Base-by-base conservation (phyloP, 1,140 invertebrate species). In the Cyclina sinensis region DNA sequence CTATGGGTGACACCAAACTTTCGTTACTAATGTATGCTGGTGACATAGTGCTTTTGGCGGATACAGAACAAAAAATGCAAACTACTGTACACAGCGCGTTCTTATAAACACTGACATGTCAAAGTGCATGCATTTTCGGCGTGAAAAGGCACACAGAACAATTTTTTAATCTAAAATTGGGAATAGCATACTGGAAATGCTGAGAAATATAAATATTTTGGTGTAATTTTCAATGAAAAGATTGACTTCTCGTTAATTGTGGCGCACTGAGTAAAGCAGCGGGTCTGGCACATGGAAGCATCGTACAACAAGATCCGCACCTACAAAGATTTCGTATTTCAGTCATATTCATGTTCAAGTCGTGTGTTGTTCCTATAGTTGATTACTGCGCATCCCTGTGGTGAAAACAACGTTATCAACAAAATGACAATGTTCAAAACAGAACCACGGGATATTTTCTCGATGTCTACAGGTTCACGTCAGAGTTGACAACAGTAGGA, bases 361-460 rank as follows among this genome's bases (percentile, higher is more conserved):
- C 5, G 16, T 59, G 54, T 59, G 24, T 24, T 59, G 21, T n/a
- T n/a, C 54, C 54, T n/a, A 59, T 59, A n/a, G 11, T 59, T 59
- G 54, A 59, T 5, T 59, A 59, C 54, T 7, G 54, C 9, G 54
- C 54, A 9, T 59, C 54, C n/a, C 4, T 24, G 24, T 59, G 76
- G 76, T 39, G 76, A 4, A 1, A 14, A 9, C 1, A 51, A 35
- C 18, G 7, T 24, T 79, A 48, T 32, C 76, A 79, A 79, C 35
- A 16, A 24, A 30, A 27, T n/a, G 76, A 79, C 30, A 79, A 79
- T 32, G 48, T 51, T 21, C 76, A 79, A 46, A 48, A 79, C 48
- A n/a, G 76, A 0, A 46, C 76, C 9, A 37, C 62, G 39, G n/a
- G 79, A 11, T 82, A 59, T 62, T 57, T 62, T 30, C 27, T 82